Evolutionary conservation across 2,113 vertebrate genomes (phyloP).

Genomic region (Xiphias gladius): DNA sequence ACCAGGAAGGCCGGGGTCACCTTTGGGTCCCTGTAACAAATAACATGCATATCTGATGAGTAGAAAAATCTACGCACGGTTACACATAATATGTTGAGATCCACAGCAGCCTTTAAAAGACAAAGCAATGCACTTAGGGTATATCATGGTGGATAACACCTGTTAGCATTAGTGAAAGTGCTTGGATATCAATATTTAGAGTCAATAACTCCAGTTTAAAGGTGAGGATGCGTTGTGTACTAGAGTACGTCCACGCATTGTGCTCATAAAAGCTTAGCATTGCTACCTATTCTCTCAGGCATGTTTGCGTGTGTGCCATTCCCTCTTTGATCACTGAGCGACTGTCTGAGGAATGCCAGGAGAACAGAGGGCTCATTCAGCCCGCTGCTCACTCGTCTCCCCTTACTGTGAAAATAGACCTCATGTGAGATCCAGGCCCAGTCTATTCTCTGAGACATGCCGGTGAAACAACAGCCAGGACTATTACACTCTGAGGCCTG

Average conservation of each 20-base stretch:
- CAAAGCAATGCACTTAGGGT: too few species aligned
- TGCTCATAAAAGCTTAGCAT: conserved; percentile 21
- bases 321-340: conserved; percentile 63
- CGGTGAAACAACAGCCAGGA: conserved; percentile 54
- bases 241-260: background rate
- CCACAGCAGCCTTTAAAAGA: background rate
- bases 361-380: conserved; percentile 91
- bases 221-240: background rate
- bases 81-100: background rate
- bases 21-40: conserved; percentile 88
- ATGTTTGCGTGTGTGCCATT: conserved; percentile 51
- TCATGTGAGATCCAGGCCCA: conserved; percentile 84
- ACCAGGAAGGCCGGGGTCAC: conserved; percentile 92
- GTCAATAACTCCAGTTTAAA: background rate
- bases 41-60: conserved; percentile 8
- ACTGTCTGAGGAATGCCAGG: conserved; percentile 80
- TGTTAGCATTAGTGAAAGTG: background rate
- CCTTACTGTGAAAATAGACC: conserved; percentile 87
- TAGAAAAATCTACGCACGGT: conserved; percentile 2
- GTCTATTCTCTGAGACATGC: conserved; percentile 74
- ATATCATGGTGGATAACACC: background rate
- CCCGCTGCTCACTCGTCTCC: conserved; percentile 64
- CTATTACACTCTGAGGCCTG: conserved; percentile 7
- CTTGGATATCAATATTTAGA: background rate
- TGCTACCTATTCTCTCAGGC: conserved; percentile 23